Evolutionary conservation across 2,888 invertebrate species (phyloP).

Genomic region (Gisinianus flammeolus): DNA sequence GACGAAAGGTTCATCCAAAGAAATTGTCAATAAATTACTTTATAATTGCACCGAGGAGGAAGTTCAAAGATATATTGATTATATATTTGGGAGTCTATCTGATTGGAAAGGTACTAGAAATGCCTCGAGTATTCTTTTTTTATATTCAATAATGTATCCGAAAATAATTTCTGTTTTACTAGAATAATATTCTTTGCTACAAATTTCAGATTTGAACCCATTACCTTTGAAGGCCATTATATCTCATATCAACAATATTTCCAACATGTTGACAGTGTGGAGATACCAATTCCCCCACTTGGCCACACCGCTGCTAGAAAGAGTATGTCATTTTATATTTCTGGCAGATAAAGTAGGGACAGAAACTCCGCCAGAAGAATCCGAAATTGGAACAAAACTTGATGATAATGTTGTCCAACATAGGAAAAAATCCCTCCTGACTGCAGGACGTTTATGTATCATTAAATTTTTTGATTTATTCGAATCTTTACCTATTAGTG

Average conservation of each 20-base stretch:
- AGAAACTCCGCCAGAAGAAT: background rate
- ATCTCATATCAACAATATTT: constrained; percentile 25
- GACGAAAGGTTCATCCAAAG: constrained; percentile 6
- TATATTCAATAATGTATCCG: too few relatives aligned
- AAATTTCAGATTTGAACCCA: background rate
- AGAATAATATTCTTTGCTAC: background rate
- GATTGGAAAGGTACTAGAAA: constrained; percentile 28
- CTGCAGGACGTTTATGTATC: constrained; percentile 14
- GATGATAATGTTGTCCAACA: constrained; percentile 7
- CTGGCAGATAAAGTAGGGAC: background rate
- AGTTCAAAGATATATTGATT: constrained; percentile 1
- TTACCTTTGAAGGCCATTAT: constrained; percentile 21
- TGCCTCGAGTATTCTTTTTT: background rate
- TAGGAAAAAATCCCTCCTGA: constrained; percentile 19
- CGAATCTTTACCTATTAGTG: constrained; percentile 15
- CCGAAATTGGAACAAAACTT: background rate
- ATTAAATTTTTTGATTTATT: constrained; percentile 33
- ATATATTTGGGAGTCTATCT: constrained; percentile 9
- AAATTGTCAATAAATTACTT: constrained; percentile 9
- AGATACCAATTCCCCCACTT: constrained; percentile 22
- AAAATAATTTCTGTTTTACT: too few relatives aligned
- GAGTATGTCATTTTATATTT: constrained; percentile 23
- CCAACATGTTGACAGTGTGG: constrained; percentile 27
- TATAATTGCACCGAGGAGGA: constrained; percentile 27
- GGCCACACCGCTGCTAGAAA: background rate